Evolutionary conservation across 2,888 invertebrate species (phyloP).

Genomic region (Neuroscelio doddi): DNA sequence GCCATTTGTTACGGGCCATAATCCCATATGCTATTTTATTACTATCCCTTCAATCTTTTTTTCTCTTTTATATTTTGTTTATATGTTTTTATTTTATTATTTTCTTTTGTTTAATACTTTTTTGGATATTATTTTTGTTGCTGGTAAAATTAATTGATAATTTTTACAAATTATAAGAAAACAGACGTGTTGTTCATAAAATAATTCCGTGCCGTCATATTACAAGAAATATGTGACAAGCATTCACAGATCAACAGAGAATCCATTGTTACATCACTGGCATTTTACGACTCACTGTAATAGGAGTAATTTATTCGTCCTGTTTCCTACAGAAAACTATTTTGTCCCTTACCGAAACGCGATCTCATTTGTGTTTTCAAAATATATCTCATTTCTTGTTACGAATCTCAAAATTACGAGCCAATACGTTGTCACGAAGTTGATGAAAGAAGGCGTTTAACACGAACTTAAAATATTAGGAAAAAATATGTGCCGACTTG

Average conservation of each 20-base stretch:
- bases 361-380: constrained; percentile 17
- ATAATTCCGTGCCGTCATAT: too few relatives aligned
- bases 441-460: constrained; percentile 14
- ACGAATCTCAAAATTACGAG: constrained; percentile 3
- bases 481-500: neutral
- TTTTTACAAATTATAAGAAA: too few relatives aligned
- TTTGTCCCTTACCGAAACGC: constrained; percentile 10
- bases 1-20: constrained; percentile 29
- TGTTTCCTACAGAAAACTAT: constrained; percentile 21
- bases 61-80: constrained; percentile 15
- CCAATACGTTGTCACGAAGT: constrained; percentile 12
- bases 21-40: constrained; percentile 29
- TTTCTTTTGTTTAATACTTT: too few relatives aligned
- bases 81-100: too few relatives aligned
- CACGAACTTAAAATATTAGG: neutral
- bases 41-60: constrained; percentile 13
- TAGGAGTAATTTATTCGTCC: constrained; percentile 21
- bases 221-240: neutral
- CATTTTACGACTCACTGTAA: constrained; percentile 26
- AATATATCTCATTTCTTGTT: constrained; percentile 17
- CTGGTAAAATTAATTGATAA: too few relatives aligned
- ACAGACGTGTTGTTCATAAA: too few relatives aligned
- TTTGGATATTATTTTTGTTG: too few relatives aligned
- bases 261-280: constrained; percentile 16
- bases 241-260: constrained; percentile 15